phyloP scores from a whole-genome alignment of 2,797 vertebrate genomes.

The Tokudaia tokunoshimensis region DNA sequence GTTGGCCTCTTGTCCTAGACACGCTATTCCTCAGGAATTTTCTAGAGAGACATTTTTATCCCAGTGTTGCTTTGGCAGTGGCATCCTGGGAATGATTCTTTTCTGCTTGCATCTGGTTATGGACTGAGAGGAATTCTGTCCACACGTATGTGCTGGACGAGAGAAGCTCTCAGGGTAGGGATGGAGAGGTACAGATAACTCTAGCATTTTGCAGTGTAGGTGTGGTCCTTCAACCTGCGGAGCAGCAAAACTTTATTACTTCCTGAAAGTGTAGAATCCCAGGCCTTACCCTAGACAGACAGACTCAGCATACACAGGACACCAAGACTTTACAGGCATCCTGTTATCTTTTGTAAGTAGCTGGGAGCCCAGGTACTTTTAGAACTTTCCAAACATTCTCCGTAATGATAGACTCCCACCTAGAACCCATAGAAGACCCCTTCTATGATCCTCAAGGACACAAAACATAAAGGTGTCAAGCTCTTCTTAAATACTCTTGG shows the following conservation, averaged over 20 bases:
- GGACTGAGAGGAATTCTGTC: not conserved
- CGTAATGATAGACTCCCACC: not conserved
- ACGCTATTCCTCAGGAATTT: not conserved
- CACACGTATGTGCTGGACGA: not conserved
- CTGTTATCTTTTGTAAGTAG: accelerated
- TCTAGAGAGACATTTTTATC: not conserved
- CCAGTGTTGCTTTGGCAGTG: accelerated
- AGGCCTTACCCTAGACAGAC: not conserved
- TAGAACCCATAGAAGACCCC: too few relatives aligned
- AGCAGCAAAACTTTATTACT: accelerated
- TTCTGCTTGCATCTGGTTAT: accelerated
- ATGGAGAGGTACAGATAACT: not conserved
- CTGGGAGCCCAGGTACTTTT: not conserved
- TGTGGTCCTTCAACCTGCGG: accelerated
- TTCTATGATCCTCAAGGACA: not conserved
- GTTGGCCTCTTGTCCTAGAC: accelerated
- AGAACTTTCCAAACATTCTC: not conserved
- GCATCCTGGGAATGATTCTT: not conserved
- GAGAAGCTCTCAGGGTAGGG: not conserved
- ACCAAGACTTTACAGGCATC: accelerated
- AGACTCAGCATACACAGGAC: not conserved
- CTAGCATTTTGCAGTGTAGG: too few relatives aligned
- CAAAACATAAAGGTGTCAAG: not conserved
- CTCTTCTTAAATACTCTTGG: not conserved
- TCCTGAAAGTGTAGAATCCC: not conserved